A percentile compares a stretch with the other conserved stretches of the same genome.
Evolutionary conservation across 2,888 invertebrate genomes (phyloP).

Genomic region (Erebia epiphron): DNA sequence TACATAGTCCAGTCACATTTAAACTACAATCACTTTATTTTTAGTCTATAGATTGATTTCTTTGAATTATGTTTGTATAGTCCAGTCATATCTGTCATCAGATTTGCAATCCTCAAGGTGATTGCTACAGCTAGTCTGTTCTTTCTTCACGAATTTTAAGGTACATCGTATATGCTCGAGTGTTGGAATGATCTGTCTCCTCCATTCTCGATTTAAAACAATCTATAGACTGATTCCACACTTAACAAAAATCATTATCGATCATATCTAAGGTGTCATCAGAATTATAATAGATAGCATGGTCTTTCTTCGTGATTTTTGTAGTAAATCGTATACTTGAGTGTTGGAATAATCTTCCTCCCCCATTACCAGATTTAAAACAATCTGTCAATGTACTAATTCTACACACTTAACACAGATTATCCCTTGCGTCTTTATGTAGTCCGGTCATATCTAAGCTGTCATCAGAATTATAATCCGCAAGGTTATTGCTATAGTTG

Average conservation of each 20-base stretch:
- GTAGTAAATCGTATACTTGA: no score
- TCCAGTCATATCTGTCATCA: no score
- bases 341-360: neutral
- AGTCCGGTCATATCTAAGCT: conserved; percentile 57
- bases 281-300: no score
- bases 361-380: neutral
- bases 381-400: neutral
- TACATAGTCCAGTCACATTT: no score
- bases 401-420: conserved; percentile 7
- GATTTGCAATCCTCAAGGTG: no score
- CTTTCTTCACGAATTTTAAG: no score
- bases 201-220: neutral
- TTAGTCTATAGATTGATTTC: neutral
- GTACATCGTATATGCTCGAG: no score
- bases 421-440: conserved; percentile 26
- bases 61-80: neutral
- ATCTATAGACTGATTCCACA: neutral
- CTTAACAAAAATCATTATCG: no score
- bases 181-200: neutral
- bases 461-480: conserved; percentile 44
- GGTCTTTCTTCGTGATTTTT: no score
- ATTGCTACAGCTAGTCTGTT: no score
- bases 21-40: no score
- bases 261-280: no score
- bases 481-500: conserved; percentile 10